Percentiles rank a stretch among this genome's conserved stretches.
These are phyloP conservation scores for Hemaris fuciformis DNA, from an alignment of 2,888 invertebrate species.

Conservation along the genomic window DNA sequence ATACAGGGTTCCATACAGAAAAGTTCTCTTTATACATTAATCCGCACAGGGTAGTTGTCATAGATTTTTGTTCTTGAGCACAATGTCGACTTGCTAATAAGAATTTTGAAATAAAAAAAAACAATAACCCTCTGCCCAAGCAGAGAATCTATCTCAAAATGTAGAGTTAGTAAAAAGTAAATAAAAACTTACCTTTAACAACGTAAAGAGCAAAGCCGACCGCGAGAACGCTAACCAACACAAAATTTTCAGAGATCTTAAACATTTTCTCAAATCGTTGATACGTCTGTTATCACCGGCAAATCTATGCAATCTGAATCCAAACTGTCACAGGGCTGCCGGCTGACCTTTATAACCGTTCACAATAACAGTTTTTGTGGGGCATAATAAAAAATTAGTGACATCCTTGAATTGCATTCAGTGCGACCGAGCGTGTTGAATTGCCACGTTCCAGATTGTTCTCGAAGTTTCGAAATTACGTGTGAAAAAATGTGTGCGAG, in stretches of 20 bases:
- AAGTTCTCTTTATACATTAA: no score
- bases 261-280: constrained; percentile 28
- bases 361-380: constrained; percentile 44
- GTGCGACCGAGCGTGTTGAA: constrained; percentile 38
- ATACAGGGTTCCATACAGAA: no score
- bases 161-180: no score
- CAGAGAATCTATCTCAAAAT: no score
- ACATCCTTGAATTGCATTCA: constrained; percentile 60
- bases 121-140: no score
- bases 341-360: constrained; percentile 51
- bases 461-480: neutral
- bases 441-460: constrained; percentile 3
- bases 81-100: no score
- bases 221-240: constrained; percentile 39
- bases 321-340: constrained; percentile 34
- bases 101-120: no score
- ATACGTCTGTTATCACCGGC: constrained; percentile 30
- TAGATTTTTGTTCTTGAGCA: no score
- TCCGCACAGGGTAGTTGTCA: no score
- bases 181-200: constrained; percentile 54
- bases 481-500: neutral
- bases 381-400: constrained; percentile 52
- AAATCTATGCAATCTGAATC: constrained; percentile 34
- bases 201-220: constrained; percentile 48
- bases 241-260: constrained; percentile 27